phyloP scores from a whole-genome alignment of 2,113 vertebrate species.

The Syrrhaptes paradoxus region DNA sequence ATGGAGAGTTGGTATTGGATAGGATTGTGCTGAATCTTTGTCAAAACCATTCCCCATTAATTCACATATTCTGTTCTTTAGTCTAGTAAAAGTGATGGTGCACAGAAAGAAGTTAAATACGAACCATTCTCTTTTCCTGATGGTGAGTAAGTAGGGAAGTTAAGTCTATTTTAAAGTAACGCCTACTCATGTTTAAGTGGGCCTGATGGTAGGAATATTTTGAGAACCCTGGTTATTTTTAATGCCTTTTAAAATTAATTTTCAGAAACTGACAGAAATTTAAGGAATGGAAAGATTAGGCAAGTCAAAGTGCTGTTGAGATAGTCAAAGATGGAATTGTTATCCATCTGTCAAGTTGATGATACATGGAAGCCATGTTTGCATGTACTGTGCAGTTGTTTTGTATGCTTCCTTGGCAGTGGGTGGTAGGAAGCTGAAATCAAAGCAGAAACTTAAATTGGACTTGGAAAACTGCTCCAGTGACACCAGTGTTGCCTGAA shows the following conservation, averaged over 20 bases:
- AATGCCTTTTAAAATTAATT: background rate
- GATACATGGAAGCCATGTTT: background rate
- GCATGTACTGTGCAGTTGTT: background rate
- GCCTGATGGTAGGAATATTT: background rate
- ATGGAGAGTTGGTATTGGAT: background rate
- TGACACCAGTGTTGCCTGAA: background rate
- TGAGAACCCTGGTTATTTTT: background rate
- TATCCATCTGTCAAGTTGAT: background rate
- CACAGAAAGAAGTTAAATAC: constrained; percentile 86
- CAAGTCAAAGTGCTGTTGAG: background rate
- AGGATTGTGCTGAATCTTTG: background rate
- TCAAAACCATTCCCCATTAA: constrained; percentile 3
- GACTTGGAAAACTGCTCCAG: background rate
- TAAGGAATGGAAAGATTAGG: background rate
- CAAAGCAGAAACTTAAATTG: background rate
- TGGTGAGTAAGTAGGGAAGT: constrained; percentile 77
- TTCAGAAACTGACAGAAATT: background rate
- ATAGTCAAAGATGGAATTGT: background rate
- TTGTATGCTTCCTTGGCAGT: rapidly evolving
- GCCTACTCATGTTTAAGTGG: background rate
- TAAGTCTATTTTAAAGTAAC: background rate
- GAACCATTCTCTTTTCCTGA: constrained; percentile 92
- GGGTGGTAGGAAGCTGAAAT: background rate
- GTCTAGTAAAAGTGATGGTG: constrained; percentile 76
- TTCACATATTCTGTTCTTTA: constrained; percentile 29